phyloP scores from a whole-genome alignment of 2,797 vertebrate genomes.

The Harpagifer antarcticus region DNA sequence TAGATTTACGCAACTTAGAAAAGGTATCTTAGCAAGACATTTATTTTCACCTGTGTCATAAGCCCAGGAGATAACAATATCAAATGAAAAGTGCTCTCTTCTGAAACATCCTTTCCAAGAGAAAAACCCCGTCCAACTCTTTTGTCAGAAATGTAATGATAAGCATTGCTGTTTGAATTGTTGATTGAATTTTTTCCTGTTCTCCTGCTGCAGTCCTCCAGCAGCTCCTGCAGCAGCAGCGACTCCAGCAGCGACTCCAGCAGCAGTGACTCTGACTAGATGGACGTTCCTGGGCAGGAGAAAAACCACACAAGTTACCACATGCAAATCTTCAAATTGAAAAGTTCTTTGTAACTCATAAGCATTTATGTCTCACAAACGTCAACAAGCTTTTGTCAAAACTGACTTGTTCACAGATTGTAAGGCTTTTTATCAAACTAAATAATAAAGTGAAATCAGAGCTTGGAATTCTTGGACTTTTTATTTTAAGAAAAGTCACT shows the following conservation, averaged over 20 bases:
- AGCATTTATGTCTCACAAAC: neutral
- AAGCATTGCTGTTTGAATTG: too few relatives aligned
- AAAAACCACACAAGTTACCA: neutral
- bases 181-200: neutral
- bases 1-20: too few relatives aligned
- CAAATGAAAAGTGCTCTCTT: neutral
- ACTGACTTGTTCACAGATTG: neutral
- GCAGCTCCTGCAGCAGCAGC: constrained; percentile 61
- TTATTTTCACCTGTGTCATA: too few relatives aligned
- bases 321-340: neutral
- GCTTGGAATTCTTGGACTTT: neutral
- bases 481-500: neutral
- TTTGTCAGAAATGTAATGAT: too few relatives aligned
- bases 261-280: constrained; percentile 60
- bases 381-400: neutral
- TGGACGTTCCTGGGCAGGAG: neutral
- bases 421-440: neutral
- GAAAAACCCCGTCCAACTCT: too few relatives aligned
- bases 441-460: neutral
- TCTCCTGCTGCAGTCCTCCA: constrained; percentile 42
- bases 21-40: too few relatives aligned
- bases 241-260: neutral
- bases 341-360: too few relatives aligned
- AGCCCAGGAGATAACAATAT: too few relatives aligned
- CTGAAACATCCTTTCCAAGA: neutral